These are phyloP conservation scores for Taxidea taxus DNA, from an alignment of 2,113 vertebrate genomes.

Conservation along the genomic window DNA sequence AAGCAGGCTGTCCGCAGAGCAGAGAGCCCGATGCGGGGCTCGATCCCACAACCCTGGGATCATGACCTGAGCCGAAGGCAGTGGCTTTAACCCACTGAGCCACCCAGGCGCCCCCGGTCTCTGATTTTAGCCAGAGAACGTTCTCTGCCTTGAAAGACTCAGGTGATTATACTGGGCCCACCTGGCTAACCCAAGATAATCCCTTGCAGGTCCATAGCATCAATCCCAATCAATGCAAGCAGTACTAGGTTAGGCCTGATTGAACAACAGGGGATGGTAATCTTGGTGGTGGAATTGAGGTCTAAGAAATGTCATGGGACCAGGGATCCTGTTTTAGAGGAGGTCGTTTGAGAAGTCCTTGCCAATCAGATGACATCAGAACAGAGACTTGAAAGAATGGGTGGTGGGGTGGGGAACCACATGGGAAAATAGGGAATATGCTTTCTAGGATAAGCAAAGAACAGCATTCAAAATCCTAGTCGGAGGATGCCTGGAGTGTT, in stretches of 20 bases:
- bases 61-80: no score
- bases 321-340: neutral
- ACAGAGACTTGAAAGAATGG: neutral
- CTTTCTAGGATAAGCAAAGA: neutral
- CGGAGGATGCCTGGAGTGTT: neutral
- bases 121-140: neutral
- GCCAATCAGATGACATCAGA: neutral
- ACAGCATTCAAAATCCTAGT: neutral
- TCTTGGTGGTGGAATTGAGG: neutral
- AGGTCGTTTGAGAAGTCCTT: neutral
- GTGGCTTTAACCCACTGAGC: no score
- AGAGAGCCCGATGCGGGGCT: no score
- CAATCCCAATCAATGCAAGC: neutral
- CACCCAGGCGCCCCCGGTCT: no score
- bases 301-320: neutral
- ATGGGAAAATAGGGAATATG: neutral
- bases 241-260: neutral
- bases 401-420: no score
- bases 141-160: neutral
- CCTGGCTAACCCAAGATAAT: neutral
- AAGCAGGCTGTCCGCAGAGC: no score
- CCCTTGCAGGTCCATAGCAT: neutral
- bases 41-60: no score
- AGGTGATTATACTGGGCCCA: neutral
- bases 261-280: neutral